phyloP scores from a whole-genome alignment of 2,888 invertebrate species.

The Tipula unca region DNA sequence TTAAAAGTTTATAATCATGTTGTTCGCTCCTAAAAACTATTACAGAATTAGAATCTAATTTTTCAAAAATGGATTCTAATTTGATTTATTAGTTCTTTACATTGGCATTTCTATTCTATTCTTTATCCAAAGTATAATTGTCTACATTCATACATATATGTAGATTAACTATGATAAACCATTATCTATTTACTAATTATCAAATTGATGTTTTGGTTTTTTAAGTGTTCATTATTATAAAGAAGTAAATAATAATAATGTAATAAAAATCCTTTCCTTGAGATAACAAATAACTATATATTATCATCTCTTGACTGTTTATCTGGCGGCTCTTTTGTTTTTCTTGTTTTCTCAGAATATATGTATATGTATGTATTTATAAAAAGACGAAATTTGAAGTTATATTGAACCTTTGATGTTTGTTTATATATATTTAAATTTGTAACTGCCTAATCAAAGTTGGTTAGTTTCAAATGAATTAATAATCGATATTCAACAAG shows the following conservation, averaged over 20 bases:
- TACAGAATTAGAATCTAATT: no score
- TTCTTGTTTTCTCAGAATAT: background rate
- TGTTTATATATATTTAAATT: background rate
- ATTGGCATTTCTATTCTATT: no score
- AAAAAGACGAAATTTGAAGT: no score
- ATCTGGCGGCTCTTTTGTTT: background rate
- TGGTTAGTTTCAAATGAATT: no score
- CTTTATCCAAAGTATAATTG: no score
- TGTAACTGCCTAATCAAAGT: background rate
- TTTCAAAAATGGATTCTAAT: no score
- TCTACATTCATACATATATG: no score
- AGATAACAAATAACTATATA: background rate
- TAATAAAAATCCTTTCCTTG: background rate
- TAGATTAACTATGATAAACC: no score
- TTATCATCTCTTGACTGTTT: background rate
- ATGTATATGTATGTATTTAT: background rate
- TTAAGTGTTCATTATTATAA: background rate
- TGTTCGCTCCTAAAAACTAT: no score
- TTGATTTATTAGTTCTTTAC: no score
- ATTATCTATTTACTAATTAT: background rate
- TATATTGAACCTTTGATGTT: background rate
- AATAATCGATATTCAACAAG: no score
- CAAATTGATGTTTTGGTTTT: background rate
- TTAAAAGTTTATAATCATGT: no score
- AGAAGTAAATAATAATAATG: background rate